Percentiles rank a stretch among this genome's conserved stretches.
Conservation (phyloP, 2,888 invertebrate genomes). For the Sialis lutaria region DNA sequence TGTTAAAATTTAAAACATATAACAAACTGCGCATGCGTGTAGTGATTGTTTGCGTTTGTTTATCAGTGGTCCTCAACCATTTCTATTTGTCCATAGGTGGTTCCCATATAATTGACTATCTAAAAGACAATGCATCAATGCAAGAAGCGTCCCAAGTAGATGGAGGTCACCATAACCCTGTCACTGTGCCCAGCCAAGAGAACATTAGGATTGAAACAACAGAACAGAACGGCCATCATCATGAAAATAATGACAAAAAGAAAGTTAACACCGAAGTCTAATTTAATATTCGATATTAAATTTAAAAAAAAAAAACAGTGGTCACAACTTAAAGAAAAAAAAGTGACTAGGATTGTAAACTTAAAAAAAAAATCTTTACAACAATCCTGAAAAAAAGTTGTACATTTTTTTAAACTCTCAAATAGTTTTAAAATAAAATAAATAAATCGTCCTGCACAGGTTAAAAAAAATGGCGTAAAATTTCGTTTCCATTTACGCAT, state of each 20-base stretch:
- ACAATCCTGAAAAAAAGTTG: no score
- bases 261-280: conserved; percentile 42
- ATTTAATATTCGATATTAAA: conserved; percentile 10
- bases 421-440: no score
- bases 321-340: no score
- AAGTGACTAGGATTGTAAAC: no score
- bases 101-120: conserved; percentile 28
- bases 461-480: no score
- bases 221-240: conserved; percentile 12
- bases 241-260: conserved; percentile 36
- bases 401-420: no score
- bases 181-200: conserved; percentile 21
- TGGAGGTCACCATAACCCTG: conserved; percentile 19
- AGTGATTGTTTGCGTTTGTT: background rate
- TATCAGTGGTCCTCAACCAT: background rate
- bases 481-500: no score
- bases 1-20: no score
- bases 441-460: no score
- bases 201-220: conserved; percentile 29
- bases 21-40: no score
- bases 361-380: no score
- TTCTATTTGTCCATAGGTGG: conserved; percentile 19
- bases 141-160: conserved; percentile 16
- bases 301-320: no score
- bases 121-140: conserved; percentile 13